phyloP scores from a whole-genome alignment of 2,888 invertebrate species.

The Tachina lurida region DNA sequence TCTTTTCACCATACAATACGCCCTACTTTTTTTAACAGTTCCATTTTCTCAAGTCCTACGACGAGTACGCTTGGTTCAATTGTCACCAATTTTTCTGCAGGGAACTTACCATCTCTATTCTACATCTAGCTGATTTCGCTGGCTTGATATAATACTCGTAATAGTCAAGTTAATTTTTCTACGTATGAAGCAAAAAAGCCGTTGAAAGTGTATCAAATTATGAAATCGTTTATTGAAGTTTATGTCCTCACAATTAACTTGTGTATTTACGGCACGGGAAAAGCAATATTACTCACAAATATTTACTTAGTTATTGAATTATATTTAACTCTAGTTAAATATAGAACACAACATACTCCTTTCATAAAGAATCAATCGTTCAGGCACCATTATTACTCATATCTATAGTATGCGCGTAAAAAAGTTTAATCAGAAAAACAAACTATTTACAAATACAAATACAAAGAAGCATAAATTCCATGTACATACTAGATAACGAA shows the following conservation, averaged over 20 bases:
- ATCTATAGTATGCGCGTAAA: not conserved
- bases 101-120: too few relatives aligned
- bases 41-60: too few relatives aligned
- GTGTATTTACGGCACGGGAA: not conserved
- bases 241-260: not conserved
- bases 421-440: constrained; percentile 20
- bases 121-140: too few relatives aligned
- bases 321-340: constrained; percentile 23
- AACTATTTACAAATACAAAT: constrained; percentile 3
- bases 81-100: too few relatives aligned
- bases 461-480: constrained; percentile 33
- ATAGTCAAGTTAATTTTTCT: too few relatives aligned
- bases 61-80: too few relatives aligned
- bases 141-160: too few relatives aligned
- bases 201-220: not conserved
- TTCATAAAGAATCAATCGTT: constrained; percentile 10
- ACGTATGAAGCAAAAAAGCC: too few relatives aligned
- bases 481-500: constrained; percentile 29
- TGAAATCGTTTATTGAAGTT: constrained; percentile 8
- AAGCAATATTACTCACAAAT: constrained; percentile 20
- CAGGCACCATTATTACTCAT: not conserved
- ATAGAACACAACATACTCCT: constrained; percentile 19
- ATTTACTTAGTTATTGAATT: not conserved
- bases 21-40: too few relatives aligned
- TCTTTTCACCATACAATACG: too few relatives aligned